Evolutionary conservation across 2,888 invertebrate species (phyloP).

Genomic region (Drosophila austrosaltans): DNA sequence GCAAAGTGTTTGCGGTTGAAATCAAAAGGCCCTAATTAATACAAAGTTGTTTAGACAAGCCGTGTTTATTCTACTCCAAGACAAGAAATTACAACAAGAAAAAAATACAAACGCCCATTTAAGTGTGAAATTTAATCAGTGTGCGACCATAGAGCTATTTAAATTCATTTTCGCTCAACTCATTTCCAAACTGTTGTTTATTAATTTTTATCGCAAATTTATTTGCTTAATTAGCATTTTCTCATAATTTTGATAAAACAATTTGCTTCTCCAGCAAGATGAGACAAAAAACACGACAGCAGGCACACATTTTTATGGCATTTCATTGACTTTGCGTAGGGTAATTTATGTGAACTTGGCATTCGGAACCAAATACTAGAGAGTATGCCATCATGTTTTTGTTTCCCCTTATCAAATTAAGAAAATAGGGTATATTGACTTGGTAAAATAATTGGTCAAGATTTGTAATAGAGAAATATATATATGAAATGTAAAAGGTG

Average conservation of each 20-base stretch:
- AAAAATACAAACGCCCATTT: slow-evolving; percentile 16
- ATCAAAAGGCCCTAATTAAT: slow-evolving; percentile 64
- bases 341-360: slow-evolving; percentile 56
- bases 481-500: no score
- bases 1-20: slow-evolving; percentile 53
- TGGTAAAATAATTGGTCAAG: background rate
- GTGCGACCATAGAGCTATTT: slow-evolving; percentile 59
- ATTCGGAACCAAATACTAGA: slow-evolving; percentile 15
- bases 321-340: slow-evolving; percentile 59
- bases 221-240: slow-evolving; percentile 71
- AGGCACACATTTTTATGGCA: slow-evolving; percentile 50
- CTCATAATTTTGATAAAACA: slow-evolving; percentile 68
- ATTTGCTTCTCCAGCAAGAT: slow-evolving; percentile 50
- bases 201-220: slow-evolving; percentile 69
- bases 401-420: background rate
- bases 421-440: background rate
- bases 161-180: slow-evolving; percentile 41
- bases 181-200: slow-evolving; percentile 65
- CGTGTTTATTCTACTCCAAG: slow-evolving; percentile 22
- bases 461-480: background rate
- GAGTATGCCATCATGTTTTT: slow-evolving; percentile 19
- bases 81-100: background rate
- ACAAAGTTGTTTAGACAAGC: slow-evolving; percentile 60
- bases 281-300: slow-evolving; percentile 30
- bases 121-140: slow-evolving; percentile 76